phyloP scores from a whole-genome alignment of 2,888 invertebrate species.

The Melanophora roralis region DNA sequence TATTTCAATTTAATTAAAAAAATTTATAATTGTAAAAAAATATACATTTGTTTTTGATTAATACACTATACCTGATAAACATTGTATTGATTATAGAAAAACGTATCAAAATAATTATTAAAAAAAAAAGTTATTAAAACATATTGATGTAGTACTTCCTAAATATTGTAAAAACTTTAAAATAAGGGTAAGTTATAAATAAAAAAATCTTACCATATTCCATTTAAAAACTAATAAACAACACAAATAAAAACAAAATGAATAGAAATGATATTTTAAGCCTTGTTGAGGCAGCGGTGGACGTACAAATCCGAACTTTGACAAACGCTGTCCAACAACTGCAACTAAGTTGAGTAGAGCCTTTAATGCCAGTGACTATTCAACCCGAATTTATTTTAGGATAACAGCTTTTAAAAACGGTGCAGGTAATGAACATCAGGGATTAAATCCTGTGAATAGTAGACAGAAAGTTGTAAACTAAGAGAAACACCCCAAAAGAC shows the following conservation, averaged over 20 bases:
- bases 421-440: background rate
- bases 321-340: background rate
- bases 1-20: too few species aligned
- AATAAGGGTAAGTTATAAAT: too few species aligned
- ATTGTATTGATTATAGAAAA: too few species aligned
- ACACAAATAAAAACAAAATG: background rate
- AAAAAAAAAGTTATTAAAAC: too few species aligned
- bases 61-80: too few species aligned
- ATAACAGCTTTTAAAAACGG: background rate
- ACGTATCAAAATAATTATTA: too few species aligned
- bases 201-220: too few species aligned
- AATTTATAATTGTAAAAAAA: too few species aligned
- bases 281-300: background rate
- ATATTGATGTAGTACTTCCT: too few species aligned
- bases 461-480: background rate
- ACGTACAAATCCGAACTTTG: background rate
- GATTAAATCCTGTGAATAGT: background rate
- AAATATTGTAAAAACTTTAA: too few species aligned
- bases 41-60: too few species aligned
- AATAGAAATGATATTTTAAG: slow-evolving; percentile 10
- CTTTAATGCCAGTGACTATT: background rate
- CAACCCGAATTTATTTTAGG: slow-evolving; percentile 15
- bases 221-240: background rate
- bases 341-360: background rate
- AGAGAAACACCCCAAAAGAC: background rate